phyloP scores from a whole-genome alignment of 2,113 vertebrate genomes.

The Eudyptes chrysolophus region DNA sequence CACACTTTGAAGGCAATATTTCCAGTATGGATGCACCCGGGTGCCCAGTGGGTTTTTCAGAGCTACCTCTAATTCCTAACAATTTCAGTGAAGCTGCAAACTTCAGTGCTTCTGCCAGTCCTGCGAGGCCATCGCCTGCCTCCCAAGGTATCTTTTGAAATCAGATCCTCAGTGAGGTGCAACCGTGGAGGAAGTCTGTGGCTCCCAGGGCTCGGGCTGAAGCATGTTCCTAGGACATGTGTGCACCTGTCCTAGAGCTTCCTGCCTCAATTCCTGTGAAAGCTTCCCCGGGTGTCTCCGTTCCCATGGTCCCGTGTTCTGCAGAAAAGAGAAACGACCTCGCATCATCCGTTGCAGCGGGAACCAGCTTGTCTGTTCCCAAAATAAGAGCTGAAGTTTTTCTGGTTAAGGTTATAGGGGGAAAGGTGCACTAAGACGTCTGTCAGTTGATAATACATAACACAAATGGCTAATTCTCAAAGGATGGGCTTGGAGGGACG shows the following conservation, averaged over 20 bases:
- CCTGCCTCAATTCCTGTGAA: background rate
- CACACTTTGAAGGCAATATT: background rate
- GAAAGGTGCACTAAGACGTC: background rate
- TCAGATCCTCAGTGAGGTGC: rapidly evolving
- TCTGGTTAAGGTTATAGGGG: background rate
- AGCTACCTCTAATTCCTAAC: background rate
- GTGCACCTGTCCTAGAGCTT: background rate
- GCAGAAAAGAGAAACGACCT: background rate
- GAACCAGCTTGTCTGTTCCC: background rate
- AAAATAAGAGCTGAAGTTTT: background rate
- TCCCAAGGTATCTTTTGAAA: background rate
- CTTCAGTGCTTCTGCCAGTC: background rate
- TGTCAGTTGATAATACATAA: background rate
- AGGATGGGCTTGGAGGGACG: background rate
- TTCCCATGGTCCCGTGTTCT: background rate
- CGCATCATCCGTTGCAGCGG: background rate
- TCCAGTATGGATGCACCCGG: background rate
- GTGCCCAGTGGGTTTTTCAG: background rate
- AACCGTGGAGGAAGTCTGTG: background rate
- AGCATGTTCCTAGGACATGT: background rate
- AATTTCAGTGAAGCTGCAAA: background rate
- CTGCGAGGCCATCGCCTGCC: background rate
- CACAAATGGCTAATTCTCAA: background rate
- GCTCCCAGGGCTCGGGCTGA: background rate
- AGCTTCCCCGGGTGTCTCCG: background rate